Percentiles rank a stretch among this genome's conserved stretches.
These are phyloP conservation scores for Drosophila subquinaria DNA, from an alignment of 2,888 invertebrate genomes.

Conservation along the genomic window DNA sequence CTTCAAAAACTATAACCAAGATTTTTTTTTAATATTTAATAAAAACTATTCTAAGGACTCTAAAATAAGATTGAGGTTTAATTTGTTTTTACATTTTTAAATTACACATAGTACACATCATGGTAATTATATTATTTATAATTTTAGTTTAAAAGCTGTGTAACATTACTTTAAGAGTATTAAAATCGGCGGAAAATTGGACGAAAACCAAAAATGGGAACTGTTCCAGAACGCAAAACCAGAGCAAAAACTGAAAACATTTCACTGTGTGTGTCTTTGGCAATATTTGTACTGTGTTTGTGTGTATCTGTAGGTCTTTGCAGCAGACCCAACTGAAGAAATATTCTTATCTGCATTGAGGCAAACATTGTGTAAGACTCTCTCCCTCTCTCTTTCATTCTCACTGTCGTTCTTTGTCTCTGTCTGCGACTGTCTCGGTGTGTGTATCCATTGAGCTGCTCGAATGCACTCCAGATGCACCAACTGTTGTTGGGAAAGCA, in stretches of 20 bases:
- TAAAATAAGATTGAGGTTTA: no score
- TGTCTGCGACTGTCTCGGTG: slow-evolving; percentile 21
- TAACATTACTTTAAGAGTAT: slow-evolving; percentile 12
- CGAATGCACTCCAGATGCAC: slow-evolving; percentile 56
- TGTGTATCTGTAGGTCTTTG: slow-evolving; percentile 25
- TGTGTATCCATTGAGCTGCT: slow-evolving; percentile 41
- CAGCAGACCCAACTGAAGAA: slow-evolving; percentile 58
- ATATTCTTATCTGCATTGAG: slow-evolving; percentile 81
- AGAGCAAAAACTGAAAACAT: slow-evolving; percentile 40
- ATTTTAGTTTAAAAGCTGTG: no score
- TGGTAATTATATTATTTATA: no score
- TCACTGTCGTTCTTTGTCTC: slow-evolving; percentile 12
- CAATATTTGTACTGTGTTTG: slow-evolving; percentile 35
- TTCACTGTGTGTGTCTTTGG: slow-evolving; percentile 58
- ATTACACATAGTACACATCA: no score
- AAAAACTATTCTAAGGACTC: no score
- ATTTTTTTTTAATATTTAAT: no score
- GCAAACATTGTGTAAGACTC: slow-evolving; percentile 54
- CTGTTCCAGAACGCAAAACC: slow-evolving; percentile 29
- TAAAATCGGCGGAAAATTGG: slow-evolving; percentile 11
- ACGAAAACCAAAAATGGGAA: slow-evolving; percentile 34
- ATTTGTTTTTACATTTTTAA: no score
- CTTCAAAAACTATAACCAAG: no score
- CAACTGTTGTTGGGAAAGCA: slow-evolving; percentile 63
- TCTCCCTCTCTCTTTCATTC: slow-evolving; percentile 20